Evolutionary conservation across 2,113 vertebrate genomes (phyloP).

Genomic region (Hemichromis elongatus): DNA sequence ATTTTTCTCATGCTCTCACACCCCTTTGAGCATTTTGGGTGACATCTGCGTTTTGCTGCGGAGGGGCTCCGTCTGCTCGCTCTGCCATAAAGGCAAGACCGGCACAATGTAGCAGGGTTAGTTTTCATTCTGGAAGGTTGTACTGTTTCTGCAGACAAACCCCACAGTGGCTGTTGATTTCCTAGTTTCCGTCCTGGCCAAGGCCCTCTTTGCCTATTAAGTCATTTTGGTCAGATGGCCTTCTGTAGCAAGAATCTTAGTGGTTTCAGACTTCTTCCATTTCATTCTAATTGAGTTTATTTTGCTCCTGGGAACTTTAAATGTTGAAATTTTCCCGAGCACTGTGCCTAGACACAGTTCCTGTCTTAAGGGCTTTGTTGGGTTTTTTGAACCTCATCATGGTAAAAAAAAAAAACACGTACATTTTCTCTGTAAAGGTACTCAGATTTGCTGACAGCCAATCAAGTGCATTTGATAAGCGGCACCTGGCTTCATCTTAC

Average conservation of each 20-base stretch:
- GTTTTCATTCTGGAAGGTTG: not conserved
- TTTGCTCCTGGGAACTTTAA: not conserved
- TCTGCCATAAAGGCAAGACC: not conserved
- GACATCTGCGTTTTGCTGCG: not conserved
- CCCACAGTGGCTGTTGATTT: not conserved
- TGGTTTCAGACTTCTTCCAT: not conserved
- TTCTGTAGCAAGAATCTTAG: not conserved
- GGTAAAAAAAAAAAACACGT: not conserved
- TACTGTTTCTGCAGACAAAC: not conserved
- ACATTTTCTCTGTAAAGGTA: not conserved
- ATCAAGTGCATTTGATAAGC: not conserved
- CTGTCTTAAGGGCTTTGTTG: not conserved
- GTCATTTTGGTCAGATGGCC: not conserved
- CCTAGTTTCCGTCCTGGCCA: not conserved
- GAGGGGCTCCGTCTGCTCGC: not conserved
- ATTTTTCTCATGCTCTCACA: not conserved
- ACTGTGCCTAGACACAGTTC: not conserved
- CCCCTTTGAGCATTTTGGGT: not conserved
- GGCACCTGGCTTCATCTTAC: not conserved
- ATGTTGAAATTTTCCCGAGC: not conserved
- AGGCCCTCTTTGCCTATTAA: not conserved
- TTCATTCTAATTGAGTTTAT: not conserved
- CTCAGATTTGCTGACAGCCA: not conserved
- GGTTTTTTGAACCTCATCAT: not conserved
- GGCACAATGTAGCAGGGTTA: not conserved